Conservation (phyloP, 2,113 vertebrate genomes). For the Bombycilla garrulus region DNA sequence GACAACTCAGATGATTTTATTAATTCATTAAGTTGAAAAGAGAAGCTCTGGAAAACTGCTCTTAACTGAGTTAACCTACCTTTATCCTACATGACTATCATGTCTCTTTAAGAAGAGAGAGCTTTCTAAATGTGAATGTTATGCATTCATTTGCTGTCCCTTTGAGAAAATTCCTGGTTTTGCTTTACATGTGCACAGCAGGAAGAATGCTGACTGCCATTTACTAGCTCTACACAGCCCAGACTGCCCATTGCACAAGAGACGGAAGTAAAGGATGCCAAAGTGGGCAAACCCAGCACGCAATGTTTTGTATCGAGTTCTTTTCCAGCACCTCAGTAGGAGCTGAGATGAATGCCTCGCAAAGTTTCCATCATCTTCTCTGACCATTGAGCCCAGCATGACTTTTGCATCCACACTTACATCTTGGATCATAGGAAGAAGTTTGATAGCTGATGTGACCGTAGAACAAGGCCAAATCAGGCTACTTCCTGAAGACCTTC, state of each 20-base stretch:
- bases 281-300: neutral
- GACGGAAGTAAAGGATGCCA: neutral
- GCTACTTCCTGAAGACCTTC: neutral
- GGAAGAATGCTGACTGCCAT: neutral
- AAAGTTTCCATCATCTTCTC: neutral
- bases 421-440: neutral
- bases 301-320: neutral
- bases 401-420: neutral
- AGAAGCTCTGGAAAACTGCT: neutral
- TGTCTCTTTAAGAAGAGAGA: neutral
- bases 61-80: neutral
- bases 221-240: accelerated
- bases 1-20: neutral
- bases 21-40: neutral
- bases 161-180: neutral
- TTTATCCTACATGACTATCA: neutral
- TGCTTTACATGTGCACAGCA: neutral
- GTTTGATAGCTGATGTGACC: neutral
- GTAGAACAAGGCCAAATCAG: neutral
- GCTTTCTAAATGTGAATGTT: neutral
- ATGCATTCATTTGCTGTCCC: neutral
- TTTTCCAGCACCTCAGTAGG: neutral
- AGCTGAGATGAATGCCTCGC: neutral
- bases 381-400: neutral
- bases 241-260: neutral